Conservation (phyloP, 2,888 invertebrate species). For the Oxytorus armatus region DNA sequence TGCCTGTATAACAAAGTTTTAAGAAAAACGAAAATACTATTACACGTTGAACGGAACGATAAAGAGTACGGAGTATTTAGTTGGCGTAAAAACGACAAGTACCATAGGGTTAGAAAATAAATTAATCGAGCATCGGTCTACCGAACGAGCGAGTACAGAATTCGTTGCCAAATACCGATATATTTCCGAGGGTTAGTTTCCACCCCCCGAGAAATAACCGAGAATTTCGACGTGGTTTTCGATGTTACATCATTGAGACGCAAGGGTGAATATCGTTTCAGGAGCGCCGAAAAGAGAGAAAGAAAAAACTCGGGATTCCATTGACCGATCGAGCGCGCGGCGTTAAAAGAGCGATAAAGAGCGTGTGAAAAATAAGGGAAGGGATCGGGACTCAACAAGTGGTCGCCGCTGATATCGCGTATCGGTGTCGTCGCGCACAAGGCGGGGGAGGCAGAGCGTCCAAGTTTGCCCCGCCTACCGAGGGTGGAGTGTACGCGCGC, state of each 20-base stretch:
- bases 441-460: conserved; percentile 77
- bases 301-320: conserved; percentile 28
- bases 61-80: too few species aligned
- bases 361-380: conserved; percentile 76
- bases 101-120: too few species aligned
- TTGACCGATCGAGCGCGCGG: conserved; percentile 44
- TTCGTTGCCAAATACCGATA: too few species aligned
- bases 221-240: conserved; percentile 52
- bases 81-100: too few species aligned
- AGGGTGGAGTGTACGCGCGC: conserved; percentile 80
- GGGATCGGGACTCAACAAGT: conserved; percentile 79
- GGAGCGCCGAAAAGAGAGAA: conserved; percentile 19
- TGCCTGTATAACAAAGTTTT: conserved; percentile 85
- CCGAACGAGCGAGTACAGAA: too few species aligned
- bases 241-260: conserved; percentile 61
- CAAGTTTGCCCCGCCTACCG: conserved; percentile 82
- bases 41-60: too few species aligned
- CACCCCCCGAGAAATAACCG: too few species aligned
- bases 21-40: conserved; percentile 54
- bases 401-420: conserved; percentile 81
- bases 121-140: too few species aligned
- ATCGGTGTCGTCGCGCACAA: conserved; percentile 75
- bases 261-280: conserved; percentile 40
- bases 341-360: conserved; percentile 12
- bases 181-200: too few species aligned